Conservation (phyloP, 2,113 vertebrate genomes). For the Perca schrenkii region DNA sequence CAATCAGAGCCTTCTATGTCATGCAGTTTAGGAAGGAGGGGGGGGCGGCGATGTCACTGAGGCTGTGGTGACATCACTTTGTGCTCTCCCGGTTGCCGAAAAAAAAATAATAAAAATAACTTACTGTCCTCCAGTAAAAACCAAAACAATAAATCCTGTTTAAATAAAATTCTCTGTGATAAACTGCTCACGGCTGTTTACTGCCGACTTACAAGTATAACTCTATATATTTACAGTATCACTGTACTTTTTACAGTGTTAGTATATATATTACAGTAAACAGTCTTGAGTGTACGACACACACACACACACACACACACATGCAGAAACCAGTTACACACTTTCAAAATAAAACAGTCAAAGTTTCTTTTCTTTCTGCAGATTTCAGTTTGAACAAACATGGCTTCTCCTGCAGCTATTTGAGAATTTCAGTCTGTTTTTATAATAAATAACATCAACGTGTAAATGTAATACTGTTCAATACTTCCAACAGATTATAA, state of each 20-base stretch:
- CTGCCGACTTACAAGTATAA: conserved; percentile 12
- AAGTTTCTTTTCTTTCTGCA: background rate
- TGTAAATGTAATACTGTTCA: background rate
- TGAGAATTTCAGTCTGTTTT: background rate
- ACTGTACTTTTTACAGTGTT: background rate
- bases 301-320: no score
- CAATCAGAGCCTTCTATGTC: background rate
- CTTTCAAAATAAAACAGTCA: conserved; percentile 29
- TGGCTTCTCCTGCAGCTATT: conserved; percentile 30
- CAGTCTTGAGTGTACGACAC: conserved; percentile 5
- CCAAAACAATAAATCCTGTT: background rate
- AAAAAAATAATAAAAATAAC: background rate
- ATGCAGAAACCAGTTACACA: conserved; percentile 11
- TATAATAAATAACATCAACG: background rate
- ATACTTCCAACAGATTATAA: background rate
- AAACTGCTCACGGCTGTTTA: conserved; percentile 8
- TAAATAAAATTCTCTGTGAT: conserved; percentile 16
- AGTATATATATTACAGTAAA: conserved; percentile 13
- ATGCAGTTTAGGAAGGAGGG: background rate
- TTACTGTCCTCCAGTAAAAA: background rate
- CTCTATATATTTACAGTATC: conserved; percentile 6
- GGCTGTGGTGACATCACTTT: background rate
- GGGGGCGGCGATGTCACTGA: background rate
- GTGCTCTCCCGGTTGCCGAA: background rate
- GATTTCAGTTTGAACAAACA: conserved; percentile 15